Conservation (phyloP, 2,113 vertebrate species). For the Mystacornis crossleyi region DNA sequence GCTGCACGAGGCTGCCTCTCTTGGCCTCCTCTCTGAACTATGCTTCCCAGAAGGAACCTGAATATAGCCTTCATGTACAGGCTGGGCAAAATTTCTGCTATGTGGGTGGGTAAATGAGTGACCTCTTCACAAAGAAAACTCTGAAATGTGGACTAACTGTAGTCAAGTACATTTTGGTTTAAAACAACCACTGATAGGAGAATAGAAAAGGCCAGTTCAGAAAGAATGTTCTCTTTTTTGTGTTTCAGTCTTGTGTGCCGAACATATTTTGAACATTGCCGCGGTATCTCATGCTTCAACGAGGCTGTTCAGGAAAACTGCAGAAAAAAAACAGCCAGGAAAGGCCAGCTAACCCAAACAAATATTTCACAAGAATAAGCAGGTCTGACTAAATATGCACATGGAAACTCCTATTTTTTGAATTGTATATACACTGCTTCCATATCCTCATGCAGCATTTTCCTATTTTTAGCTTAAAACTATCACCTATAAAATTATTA, state of each 20-base stretch:
- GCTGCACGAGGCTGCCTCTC: neutral
- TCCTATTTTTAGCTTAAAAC: neutral
- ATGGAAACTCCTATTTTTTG: neutral
- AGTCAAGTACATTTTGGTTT: neutral
- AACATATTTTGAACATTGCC: neutral
- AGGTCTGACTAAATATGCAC: neutral
- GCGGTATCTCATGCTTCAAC: neutral
- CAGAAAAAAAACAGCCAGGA: neutral
- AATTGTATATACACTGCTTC: neutral
- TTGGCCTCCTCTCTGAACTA: neutral
- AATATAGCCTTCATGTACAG: neutral
- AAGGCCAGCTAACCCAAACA: neutral
- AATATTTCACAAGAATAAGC: neutral
- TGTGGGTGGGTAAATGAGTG: neutral
- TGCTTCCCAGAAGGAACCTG: neutral
- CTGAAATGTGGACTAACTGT: neutral
- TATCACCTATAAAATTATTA: neutral
- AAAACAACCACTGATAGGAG: neutral
- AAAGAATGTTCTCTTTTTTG: neutral
- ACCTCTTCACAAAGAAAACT: neutral
- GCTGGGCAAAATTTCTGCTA: neutral
- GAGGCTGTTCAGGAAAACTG: neutral
- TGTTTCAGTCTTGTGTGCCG: neutral
- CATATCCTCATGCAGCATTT: neutral
- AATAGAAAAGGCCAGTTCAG: neutral